phyloP scores from a whole-genome alignment of 2,113 vertebrate species.

The Myrmecobius fasciatus region DNA sequence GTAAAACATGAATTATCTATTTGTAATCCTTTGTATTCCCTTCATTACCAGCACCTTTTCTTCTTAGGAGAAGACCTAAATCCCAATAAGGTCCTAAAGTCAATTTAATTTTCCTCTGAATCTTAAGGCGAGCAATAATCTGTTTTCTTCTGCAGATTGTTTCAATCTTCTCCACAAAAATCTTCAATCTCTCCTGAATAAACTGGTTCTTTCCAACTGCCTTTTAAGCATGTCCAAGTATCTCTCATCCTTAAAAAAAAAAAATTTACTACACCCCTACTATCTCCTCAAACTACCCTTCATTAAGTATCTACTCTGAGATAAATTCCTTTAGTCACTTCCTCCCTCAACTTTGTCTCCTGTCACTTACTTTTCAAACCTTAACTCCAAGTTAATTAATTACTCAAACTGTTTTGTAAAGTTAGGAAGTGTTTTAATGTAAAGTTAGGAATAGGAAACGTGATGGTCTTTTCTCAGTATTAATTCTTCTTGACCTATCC shows the following conservation, averaged over 20 bases:
- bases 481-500: not conserved
- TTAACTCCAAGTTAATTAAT: not conserved
- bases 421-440: not conserved
- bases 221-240: not conserved
- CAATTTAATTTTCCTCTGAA: not conserved
- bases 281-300: not conserved
- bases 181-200: not conserved
- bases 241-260: not conserved
- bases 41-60: not conserved
- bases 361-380: not conserved
- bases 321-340: no score
- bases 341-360: not conserved
- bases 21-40: not conserved
- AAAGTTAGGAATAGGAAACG: not conserved
- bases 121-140: no score
- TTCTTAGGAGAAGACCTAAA: not conserved
- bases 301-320: not conserved
- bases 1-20: not conserved
- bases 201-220: not conserved
- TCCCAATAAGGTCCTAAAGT: not conserved
- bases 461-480: not conserved
- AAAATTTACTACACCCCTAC: not conserved
- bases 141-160: not conserved
- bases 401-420: not conserved
- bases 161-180: not conserved